Base-by-base conservation (phyloP, 2,888 invertebrate species). In the Drosophila formosana region DNA sequence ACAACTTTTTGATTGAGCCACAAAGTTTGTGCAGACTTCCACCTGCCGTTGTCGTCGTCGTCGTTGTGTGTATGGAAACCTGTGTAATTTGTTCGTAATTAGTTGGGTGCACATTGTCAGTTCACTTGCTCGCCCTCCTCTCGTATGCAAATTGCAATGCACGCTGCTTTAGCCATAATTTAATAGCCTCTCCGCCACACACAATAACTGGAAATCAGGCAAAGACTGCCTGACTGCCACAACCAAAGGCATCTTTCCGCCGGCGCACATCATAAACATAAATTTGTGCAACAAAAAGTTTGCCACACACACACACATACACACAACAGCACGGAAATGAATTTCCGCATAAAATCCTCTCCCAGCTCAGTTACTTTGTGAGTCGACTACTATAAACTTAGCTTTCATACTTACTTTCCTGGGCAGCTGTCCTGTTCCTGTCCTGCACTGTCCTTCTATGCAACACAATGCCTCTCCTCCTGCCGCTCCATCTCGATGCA, bases 1-100 rank as follows among this genome's bases (percentile, higher is more conserved):
- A 52, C 78, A 86, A 86, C 69, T 83, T 83, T 77, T 72, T 86
- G 83, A 83, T 83, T 83, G 86, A 83, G 83, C 83, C 55, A 67
- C 51, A 80, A 75, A 77, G 71, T 77, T 75, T 51, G 30, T 41
- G 49, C 55, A 45, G 69, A 67, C 65, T 56, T 62, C 72, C 72
- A 73, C 76, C 76, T 76, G 76, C 55, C 25, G 28, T 28, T 41
- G 52, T 32, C 56, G 43, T 39, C 25, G 34, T 50, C 45, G 30
- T 46, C 62, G 25, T 51, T n/a, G 51, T 66, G 69, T 73, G 76
- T 65, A 74, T 81, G 83, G 83, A 75, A 76, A 78, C 75, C 75
- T 67, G 75, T 74, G 81, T 79, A 83, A 83, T 83, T 83, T 83
- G 83, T 83, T 83, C 79, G 75, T 83, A 86, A 83, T 83, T 83